phyloP scores from a whole-genome alignment of 1,140 invertebrate species.

The Zelostemma sp. region DNA sequence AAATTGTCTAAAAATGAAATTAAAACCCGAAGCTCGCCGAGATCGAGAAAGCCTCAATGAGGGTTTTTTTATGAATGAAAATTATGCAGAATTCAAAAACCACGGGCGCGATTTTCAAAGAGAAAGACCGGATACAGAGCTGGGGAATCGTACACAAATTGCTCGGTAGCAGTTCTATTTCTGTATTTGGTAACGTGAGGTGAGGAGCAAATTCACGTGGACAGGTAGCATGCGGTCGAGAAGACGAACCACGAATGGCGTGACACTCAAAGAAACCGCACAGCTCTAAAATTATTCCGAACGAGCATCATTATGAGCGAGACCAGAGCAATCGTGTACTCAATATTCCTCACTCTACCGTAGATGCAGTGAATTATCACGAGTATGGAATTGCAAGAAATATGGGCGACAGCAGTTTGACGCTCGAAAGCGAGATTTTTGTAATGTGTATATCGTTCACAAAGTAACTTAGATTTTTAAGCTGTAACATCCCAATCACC shows the following conservation, averaged over 20 bases:
- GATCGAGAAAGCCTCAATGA: neutral
- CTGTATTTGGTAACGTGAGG: conserved; percentile 18
- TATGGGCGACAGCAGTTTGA: conserved; percentile 29
- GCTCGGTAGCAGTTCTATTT: conserved; percentile 18
- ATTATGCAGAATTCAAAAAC: neutral
- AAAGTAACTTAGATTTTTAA: neutral
- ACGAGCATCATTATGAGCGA: conserved; percentile 60
- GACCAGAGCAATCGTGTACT: conserved; percentile 56
- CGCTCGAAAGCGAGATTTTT: conserved; percentile 18
- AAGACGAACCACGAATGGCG: conserved; percentile 54
- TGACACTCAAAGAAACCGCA: conserved; percentile 65
- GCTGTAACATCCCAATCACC: neutral
- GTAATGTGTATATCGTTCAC: conserved; percentile 19
- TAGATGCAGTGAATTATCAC: conserved; percentile 12
- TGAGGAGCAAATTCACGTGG: conserved; percentile 20
- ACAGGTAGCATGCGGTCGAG: conserved; percentile 39
- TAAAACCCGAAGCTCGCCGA: too few relatives aligned
- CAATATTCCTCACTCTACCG: conserved; percentile 35
- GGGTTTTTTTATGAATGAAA: conserved; percentile 3
- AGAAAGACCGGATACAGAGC: conserved; percentile 28
- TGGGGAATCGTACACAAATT: conserved; percentile 14
- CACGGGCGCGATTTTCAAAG: neutral
- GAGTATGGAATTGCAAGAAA: conserved; percentile 6
- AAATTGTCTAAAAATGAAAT: too few relatives aligned
- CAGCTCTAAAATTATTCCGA: conserved; percentile 58